Evolutionary conservation across 2,888 invertebrate species (phyloP), one percentile per base, ranked within the genome.

Genomic region (Raillietiella orientalis): DNA sequence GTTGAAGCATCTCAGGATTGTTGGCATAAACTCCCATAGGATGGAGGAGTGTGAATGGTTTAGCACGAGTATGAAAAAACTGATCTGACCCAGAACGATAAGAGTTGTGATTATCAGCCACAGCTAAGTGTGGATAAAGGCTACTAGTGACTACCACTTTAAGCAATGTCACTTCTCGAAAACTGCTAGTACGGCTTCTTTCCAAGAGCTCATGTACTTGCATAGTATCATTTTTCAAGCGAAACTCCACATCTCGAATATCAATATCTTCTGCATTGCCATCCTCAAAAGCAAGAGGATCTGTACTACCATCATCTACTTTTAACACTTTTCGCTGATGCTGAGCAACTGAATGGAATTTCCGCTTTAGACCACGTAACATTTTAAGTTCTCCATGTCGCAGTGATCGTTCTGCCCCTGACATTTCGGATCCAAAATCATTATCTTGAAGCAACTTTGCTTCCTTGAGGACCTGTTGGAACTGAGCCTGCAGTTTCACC

Each of bases 41-140:
- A 41, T 90, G 79, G 1, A 90, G 53, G 25, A 71, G 67, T 4
- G 82, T 62, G 42, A 71, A 90, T 1, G 75, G 71, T 42, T 87
- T 90, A 6, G 62, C 62, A 47, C 62, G 62, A 0, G 75, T 75
- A 39, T 79, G 77, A 43, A 66, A 79, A 16, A 79, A 50, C 39
- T 70, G 69, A 34, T 77, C 74, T 12, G 58, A 58, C 13, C 59
- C 58, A 1, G 66, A 62, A 66, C 69, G 46, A 39, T 67, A 75
- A 37, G 70, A 65, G 46, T 93, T 93, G 38, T 71, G 72, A 38
- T 79, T 75, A 44, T 96, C 93, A 2, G 77, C 65, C n/a, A 82
- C 61, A 1, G 87, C 77, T 29, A 84, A 59, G 51, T 93, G 84
- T 0, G 93, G 93, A 45, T 90, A 93, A 26, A 96, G 53, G 0